phyloP scores from a whole-genome alignment of 2,113 vertebrate species.

The Serilophus lunatus region DNA sequence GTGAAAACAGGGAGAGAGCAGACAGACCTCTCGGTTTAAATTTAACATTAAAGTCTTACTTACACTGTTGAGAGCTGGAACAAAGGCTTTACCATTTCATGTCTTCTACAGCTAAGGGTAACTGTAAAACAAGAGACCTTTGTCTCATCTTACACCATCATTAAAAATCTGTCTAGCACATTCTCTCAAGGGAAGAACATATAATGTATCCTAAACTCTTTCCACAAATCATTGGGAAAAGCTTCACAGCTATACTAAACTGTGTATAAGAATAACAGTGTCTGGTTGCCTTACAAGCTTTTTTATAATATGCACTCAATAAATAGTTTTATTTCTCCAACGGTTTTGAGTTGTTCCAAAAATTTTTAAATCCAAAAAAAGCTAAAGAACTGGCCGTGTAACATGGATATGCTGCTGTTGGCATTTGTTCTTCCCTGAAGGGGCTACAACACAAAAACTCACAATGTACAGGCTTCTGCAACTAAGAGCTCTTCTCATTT shows the following conservation, averaged over 20 bases:
- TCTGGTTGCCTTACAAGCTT: background rate
- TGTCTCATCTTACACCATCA: background rate
- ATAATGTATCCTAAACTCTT: background rate
- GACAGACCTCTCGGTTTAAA: background rate
- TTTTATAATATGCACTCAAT: background rate
- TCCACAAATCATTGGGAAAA: background rate
- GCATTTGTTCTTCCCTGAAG: background rate
- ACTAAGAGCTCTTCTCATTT: background rate
- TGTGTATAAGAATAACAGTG: background rate
- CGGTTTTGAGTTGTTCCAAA: background rate
- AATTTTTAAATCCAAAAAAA: background rate
- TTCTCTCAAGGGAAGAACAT: background rate
- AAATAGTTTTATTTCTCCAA: background rate
- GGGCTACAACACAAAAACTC: background rate
- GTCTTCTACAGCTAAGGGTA: background rate
- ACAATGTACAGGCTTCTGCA: background rate
- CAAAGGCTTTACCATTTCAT: background rate
- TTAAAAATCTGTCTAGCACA: background rate
- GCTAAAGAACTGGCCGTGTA: background rate
- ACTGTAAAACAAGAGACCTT: background rate
- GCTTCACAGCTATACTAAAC: background rate
- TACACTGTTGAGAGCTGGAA: background rate
- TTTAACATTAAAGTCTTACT: background rate
- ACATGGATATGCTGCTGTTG: background rate
- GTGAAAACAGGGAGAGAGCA: background rate